These are phyloP conservation scores for Irena cyanogastra DNA, from an alignment of 2,113 vertebrate species.

Conservation along the genomic window DNA sequence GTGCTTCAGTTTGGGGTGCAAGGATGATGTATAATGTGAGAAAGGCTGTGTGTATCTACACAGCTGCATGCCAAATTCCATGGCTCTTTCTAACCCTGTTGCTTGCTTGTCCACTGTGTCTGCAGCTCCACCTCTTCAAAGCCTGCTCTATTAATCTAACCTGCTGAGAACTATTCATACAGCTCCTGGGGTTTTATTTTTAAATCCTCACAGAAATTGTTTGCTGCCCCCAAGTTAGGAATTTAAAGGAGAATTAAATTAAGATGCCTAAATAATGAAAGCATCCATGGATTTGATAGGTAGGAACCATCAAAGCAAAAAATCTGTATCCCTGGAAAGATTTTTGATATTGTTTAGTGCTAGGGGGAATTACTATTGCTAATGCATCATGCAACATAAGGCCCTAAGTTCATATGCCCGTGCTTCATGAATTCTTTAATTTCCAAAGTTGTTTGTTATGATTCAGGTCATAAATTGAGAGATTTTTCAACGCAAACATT, in stretches of 20 bases:
- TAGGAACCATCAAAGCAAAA: conserved; percentile 25
- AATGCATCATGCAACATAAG: not conserved
- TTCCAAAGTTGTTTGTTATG: not conserved
- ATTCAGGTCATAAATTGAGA: conserved; percentile 8
- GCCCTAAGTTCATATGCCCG: not conserved
- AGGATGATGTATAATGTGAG: not conserved
- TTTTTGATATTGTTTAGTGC: not conserved
- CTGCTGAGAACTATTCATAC: not conserved
- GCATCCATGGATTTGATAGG: conserved; percentile 23
- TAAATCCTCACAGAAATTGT: conserved; percentile 13
- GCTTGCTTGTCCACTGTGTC: not conserved
- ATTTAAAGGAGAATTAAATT: conserved; percentile 57
- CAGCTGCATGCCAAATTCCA: not conserved
- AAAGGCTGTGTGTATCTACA: not conserved
- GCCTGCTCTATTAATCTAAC: not conserved
- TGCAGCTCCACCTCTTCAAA: conserved; percentile 23
- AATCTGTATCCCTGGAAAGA: not conserved
- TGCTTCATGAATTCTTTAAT: not conserved
- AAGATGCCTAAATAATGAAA: conserved; percentile 38
- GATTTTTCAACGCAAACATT: not conserved
- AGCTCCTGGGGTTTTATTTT: conserved; percentile 17
- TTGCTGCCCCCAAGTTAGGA: conserved; percentile 33
- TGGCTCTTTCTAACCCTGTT: not conserved
- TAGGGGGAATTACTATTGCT: not conserved
- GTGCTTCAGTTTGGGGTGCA: not conserved